phyloP scores from a whole-genome alignment of 2,113 vertebrate genomes.

The Alouatta palliata region DNA sequence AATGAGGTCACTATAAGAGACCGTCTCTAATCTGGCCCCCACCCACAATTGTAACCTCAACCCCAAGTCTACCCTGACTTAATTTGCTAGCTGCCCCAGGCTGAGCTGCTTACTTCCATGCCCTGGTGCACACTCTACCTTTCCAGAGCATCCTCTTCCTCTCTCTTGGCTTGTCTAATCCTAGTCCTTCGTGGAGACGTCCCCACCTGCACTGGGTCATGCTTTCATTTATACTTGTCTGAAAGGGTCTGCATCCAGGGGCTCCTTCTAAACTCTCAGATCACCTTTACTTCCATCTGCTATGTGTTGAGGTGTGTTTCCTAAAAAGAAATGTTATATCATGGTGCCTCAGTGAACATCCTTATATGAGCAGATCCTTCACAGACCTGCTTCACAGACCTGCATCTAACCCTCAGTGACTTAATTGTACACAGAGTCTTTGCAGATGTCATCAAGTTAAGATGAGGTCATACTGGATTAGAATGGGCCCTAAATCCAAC shows the following conservation, averaged over 20 bases:
- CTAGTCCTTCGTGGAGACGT: background rate
- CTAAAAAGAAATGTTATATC: background rate
- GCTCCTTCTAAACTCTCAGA: background rate
- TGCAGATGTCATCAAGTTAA: background rate
- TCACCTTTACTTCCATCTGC: background rate
- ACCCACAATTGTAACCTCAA: background rate
- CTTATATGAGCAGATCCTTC: background rate
- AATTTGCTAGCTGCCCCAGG: background rate
- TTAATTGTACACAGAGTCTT: background rate
- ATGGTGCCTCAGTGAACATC: background rate
- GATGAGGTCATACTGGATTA: background rate
- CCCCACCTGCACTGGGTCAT: too few species aligned
- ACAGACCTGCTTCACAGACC: too few species aligned
- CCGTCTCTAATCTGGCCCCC: background rate
- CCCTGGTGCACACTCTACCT: background rate
- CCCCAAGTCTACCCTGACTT: background rate
- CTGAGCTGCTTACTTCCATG: background rate
- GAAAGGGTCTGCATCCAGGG: background rate
- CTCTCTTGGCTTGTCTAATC: background rate
- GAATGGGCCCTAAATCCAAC: background rate
- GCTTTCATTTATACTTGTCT: background rate
- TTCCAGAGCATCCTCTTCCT: rapidly evolving
- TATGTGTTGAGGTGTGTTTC: background rate
- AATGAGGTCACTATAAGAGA: background rate
- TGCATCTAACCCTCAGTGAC: too few species aligned